Evolutionary conservation across 30 jellyfish, hydroid and myxozoan genomes (phyloP).

Genomic region (Hydra vulgaris): DNA sequence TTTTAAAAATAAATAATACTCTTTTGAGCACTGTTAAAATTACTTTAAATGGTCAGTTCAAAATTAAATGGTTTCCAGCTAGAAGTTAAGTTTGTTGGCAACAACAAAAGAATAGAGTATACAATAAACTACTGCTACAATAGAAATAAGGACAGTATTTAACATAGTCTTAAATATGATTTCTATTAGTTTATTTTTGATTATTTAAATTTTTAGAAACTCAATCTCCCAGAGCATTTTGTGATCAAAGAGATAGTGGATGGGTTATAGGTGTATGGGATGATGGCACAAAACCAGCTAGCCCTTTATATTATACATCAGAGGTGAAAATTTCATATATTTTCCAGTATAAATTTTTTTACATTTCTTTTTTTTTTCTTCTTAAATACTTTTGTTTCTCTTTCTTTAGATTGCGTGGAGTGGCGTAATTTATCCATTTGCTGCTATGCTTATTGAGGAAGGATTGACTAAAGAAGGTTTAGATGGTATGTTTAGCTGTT

Average conservation of each 20-base stretch:
- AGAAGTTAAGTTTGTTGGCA: too few species aligned
- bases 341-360: background rate
- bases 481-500: conserved; percentile 31
- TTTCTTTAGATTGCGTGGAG: conserved; percentile 67
- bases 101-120: too few species aligned
- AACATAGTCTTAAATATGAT: too few species aligned
- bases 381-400: conserved; percentile 1
- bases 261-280: conserved; percentile 72
- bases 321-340: conserved; percentile 37
- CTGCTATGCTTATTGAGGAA: conserved; percentile 60
- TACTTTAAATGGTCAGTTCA: too few species aligned
- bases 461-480: conserved; percentile 41
- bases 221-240: conserved; percentile 78
- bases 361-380: background rate
- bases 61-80: too few species aligned
- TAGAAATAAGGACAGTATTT: too few species aligned
- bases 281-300: conserved; percentile 78
- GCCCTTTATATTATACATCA: conserved; percentile 43
- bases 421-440: conserved; percentile 73
- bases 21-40: too few species aligned
- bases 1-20: too few species aligned
- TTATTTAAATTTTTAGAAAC: conserved; percentile 67
- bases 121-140: too few species aligned
- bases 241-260: conserved; percentile 81
- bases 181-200: too few species aligned